phyloP scores from a whole-genome alignment of 2,888 invertebrate species.

The Melikaiella ostensackeni region DNA sequence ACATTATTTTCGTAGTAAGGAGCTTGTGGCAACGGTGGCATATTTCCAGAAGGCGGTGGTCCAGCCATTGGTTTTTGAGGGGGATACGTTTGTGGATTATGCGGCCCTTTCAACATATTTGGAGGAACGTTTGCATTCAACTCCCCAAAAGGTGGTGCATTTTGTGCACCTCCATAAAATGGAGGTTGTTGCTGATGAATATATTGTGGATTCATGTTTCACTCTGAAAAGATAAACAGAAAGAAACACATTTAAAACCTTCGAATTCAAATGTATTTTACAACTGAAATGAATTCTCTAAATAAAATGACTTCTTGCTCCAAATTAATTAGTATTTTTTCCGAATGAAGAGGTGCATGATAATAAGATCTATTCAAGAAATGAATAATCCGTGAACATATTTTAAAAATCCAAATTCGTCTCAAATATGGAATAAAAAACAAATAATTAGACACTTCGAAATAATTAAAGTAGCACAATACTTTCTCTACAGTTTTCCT shows the following conservation, averaged over 20 bases:
- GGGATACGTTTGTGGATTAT: slow-evolving; percentile 56
- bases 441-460: background rate
- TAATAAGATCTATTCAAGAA: too few relatives aligned
- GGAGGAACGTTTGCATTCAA: slow-evolving; percentile 63
- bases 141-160: slow-evolving; percentile 61
- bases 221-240: slow-evolving; percentile 54
- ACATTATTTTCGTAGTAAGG: slow-evolving; percentile 65
- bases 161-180: slow-evolving; percentile 58
- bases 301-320: too few relatives aligned
- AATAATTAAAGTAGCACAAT: background rate
- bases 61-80: slow-evolving; percentile 62
- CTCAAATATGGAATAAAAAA: background rate
- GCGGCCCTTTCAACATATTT: slow-evolving; percentile 51
- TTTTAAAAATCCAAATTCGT: background rate
- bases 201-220: slow-evolving; percentile 79
- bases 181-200: slow-evolving; percentile 68
- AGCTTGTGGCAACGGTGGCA: slow-evolving; percentile 58
- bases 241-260: background rate
- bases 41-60: slow-evolving; percentile 59
- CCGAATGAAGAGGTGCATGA: too few relatives aligned
- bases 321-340: too few relatives aligned
- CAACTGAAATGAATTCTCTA: too few relatives aligned
- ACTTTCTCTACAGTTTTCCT: background rate
- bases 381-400: background rate
- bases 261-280: background rate